Percentiles rank a stretch among this genome's conserved stretches.
phyloP scores from a whole-genome alignment of 2,797 vertebrate species.

The Notoglanidium macrostoma region DNA sequence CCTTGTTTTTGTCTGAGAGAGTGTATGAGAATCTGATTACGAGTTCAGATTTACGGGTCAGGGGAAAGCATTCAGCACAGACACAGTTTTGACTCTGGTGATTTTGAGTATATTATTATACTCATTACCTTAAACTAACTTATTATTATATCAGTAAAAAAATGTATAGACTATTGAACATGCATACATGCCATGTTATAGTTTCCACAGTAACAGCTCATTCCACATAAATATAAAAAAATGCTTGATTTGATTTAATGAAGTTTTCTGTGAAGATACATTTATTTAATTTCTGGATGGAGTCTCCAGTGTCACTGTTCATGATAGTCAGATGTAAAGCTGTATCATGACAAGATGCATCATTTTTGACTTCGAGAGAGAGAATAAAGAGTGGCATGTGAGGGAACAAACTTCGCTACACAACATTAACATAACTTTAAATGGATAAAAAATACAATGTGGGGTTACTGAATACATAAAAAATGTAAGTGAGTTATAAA shows the following conservation, averaged over 20 bases:
- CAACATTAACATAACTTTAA: background rate
- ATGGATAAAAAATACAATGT: background rate
- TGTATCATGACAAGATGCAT: background rate
- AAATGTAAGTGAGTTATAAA: background rate
- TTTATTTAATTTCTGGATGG: background rate
- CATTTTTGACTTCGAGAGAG: background rate
- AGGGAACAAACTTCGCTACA: background rate
- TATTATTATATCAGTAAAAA: background rate
- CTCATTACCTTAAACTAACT: background rate
- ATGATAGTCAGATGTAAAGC: background rate
- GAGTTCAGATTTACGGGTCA: slow-evolving; percentile 13
- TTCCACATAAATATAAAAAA: background rate
- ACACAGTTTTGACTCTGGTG: background rate
- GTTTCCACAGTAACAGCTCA: background rate
- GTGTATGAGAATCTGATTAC: slow-evolving; percentile 35
- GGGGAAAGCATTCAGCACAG: background rate
- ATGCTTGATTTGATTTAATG: background rate
- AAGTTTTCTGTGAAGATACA: background rate
- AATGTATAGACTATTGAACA: background rate
- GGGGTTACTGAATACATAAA: background rate
- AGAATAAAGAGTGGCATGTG: background rate
- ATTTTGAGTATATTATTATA: background rate
- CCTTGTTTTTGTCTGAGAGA: slow-evolving; percentile 45
- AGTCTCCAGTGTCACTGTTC: background rate
- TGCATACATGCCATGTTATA: background rate